phyloP scores from a whole-genome alignment of 2,888 invertebrate genomes.

The Sesia apiformis region DNA sequence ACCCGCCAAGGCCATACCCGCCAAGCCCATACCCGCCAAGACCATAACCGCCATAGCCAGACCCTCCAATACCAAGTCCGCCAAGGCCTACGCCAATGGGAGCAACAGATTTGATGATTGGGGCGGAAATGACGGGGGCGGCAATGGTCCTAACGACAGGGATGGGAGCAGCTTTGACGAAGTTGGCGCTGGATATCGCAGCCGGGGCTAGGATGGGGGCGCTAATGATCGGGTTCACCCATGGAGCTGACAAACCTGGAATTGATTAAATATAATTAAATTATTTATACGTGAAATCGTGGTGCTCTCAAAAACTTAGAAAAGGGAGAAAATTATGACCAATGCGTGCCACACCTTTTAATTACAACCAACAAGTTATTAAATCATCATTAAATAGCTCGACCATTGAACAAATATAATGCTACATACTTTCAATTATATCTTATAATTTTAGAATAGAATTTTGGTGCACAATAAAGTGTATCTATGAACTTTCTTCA shows the following conservation, averaged over 20 bases:
- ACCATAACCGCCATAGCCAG: slow-evolving; percentile 4
- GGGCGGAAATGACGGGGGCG: slow-evolving; percentile 25
- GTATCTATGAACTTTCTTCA: too few relatives aligned
- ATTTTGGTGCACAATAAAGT: too few relatives aligned
- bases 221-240: slow-evolving; percentile 14
- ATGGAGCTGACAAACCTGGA: neutral
- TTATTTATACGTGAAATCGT: too few relatives aligned
- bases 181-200: slow-evolving; percentile 46
- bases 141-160: slow-evolving; percentile 37
- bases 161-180: slow-evolving; percentile 49
- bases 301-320: too few relatives aligned
- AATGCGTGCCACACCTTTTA: too few relatives aligned
- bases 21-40: slow-evolving; percentile 9
- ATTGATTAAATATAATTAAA: neutral
- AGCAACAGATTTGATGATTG: slow-evolving; percentile 20
- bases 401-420: too few relatives aligned
- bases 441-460: too few relatives aligned
- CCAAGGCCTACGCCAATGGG: slow-evolving; percentile 22
- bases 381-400: too few relatives aligned
- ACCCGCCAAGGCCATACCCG: slow-evolving; percentile 12
- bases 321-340: too few relatives aligned
- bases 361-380: too few relatives aligned
- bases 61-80: slow-evolving; percentile 17
- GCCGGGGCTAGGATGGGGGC: slow-evolving; percentile 34
- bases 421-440: too few relatives aligned